phyloP scores from a whole-genome alignment of 2,113 vertebrate genomes.

The Tragelaphus scriptus region DNA sequence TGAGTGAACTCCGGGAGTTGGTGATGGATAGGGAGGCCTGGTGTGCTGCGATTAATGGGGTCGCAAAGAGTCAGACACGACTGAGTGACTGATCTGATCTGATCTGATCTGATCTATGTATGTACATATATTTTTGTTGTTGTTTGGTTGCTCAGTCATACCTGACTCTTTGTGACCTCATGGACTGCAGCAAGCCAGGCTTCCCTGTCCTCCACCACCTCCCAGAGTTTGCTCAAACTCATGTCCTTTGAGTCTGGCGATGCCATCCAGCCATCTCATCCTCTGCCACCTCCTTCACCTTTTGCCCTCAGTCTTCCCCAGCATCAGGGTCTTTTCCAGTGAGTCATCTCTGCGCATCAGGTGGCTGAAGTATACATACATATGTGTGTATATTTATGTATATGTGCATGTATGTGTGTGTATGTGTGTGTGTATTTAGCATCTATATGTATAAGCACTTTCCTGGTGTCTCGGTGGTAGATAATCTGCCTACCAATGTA shows the following conservation, averaged over 20 bases:
- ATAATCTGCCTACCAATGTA: not conserved
- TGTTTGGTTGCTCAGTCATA: fast-evolving
- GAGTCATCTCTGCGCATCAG: not conserved
- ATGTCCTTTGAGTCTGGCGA: not conserved
- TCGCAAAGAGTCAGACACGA: too few species aligned
- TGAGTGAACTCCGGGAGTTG: too few species aligned
- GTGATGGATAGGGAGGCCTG: too few species aligned
- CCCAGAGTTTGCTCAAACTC: not conserved
- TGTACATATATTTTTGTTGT: not conserved
- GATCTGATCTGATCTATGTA: too few species aligned
- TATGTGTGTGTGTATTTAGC: not conserved
- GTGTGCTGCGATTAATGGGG: fast-evolving
- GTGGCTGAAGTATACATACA: not conserved
- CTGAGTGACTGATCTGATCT: too few species aligned
- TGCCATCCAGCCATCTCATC: not conserved
- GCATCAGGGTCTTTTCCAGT: not conserved
- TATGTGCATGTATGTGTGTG: not conserved
- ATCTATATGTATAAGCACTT: not conserved
- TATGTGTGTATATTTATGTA: fast-evolving
- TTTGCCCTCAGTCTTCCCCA: not conserved
- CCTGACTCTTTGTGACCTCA: not conserved
- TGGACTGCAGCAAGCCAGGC: not conserved
- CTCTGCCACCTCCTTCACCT: not conserved
- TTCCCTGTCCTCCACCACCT: not conserved
- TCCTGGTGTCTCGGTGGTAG: not conserved